Conservation (phyloP, 2,113 vertebrate genomes). For the Atlantisia rogersi region DNA sequence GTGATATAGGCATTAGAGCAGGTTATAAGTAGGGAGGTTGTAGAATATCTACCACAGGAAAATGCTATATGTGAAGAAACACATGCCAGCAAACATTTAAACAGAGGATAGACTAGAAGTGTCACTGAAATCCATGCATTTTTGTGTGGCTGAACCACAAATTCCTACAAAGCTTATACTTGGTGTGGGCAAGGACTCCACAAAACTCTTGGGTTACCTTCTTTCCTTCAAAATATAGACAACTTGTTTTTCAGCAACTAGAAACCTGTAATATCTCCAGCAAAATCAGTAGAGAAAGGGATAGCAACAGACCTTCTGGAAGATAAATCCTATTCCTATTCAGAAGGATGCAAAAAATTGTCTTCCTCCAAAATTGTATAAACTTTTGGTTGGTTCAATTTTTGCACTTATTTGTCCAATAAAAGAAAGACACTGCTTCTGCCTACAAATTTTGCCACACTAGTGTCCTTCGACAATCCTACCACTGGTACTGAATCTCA, state of each 20-base stretch:
- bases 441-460: not conserved
- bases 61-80: not conserved
- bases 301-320: not conserved
- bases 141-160: not conserved
- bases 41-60: not conserved
- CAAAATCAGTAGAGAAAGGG: not conserved
- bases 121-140: no score
- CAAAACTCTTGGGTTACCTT: not conserved
- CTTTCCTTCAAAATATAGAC: not conserved
- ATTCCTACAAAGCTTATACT: not conserved
- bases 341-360: not conserved
- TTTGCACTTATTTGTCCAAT: not conserved
- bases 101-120: not conserved
- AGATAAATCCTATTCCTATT: not conserved
- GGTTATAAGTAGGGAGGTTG: not conserved
- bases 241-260: not conserved
- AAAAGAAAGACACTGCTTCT: not conserved
- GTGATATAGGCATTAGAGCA: not conserved
- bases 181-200: not conserved
- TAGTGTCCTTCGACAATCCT: not conserved
- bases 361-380: not conserved
- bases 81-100: not conserved
- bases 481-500: not conserved
- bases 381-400: not conserved
- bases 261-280: not conserved